Evolutionary conservation across 92 coral and sea anemone species (phyloP), one percentile per base, ranked within the genome.

Genomic region (Siderastrea siderea): DNA sequence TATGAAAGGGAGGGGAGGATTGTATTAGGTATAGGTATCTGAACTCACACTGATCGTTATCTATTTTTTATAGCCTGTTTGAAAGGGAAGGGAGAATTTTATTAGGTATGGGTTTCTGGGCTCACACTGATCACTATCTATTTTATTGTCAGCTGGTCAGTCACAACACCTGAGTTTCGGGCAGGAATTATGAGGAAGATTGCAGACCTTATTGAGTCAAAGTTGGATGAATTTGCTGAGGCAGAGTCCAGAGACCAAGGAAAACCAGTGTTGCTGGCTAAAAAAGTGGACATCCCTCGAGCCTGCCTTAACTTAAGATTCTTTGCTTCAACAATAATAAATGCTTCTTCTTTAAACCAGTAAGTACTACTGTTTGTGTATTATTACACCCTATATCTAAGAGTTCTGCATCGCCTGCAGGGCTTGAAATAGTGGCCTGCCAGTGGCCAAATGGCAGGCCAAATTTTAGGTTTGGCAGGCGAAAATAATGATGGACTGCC

Each of bases 231-330:
- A 79, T 95, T 95, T 91, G 96, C 96, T 16, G 81, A 51, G 44
- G 96, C 96, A 13, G 98, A 95, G 75, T 95, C 98, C 10, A 81
- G 89, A 54, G 98, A 95, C 80, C 98, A 95, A 60, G 98, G 98
- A 51, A 95, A 95, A 49, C 96, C 98, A 59, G 95, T 93, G 10
- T 71, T 90, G 71, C 68, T 95, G 59, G 93, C 98, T 17, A 85
- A 83, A 55, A 74, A 57, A 19, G 73, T 95, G 5, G 98, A 95
- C 54, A 93, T 95, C 51, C 98, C 98, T 51, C 87, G 98, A 85
- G 90, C 92, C 15, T 83, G 94, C 60, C 75, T 91, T 71, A 95
- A 95, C 83, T 83, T 95, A 52, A 85, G 94, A 79, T 88, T 86
- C 73, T 95, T 93, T 91, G 96, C 98, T 62, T 87, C 91, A 44